Base-by-base conservation (phyloP, 2,888 invertebrate species). In the Dorcus parallelipipedus region DNA sequence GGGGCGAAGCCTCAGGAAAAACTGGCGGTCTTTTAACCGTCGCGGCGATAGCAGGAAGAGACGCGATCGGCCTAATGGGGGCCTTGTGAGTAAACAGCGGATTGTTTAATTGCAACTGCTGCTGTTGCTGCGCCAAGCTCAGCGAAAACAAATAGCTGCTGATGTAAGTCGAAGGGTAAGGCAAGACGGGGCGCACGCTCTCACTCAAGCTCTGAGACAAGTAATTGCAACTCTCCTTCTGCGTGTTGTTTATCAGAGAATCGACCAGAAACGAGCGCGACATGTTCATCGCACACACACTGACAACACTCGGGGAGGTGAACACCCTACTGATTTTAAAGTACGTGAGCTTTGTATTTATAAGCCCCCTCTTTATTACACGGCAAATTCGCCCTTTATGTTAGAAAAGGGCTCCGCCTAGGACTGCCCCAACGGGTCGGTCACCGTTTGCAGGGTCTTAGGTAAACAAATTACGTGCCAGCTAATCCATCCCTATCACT, bases 261-360 rank as follows among this genome's bases (percentile, higher is more conserved):
- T 92, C 92, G 72, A 93, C 90, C 56, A 91, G 77, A 73, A 93
- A 93, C 64, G 91, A 91, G 67, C 90, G 85, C 60, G 91, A 91
- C 90, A 91, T 91, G 69, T 80, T 83, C 65, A 69, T 67, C 53
- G 14, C 9, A 8, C 9, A 53, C 60, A 54, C 48, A 56, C 53
- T 59, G 42, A 33, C 20, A 20, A 20, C 38, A 56, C 49, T 51
- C 54, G 57, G 53, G 60, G 62, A 60, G 41, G 43, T 48, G 52
- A 54, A 42, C 56, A 64, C 63, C 61, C 60, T 61, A 61, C 63
- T 62, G 64, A 61, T 61, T 62, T 58, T 58, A 64, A 63, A 61
- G 52, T 23, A 56, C 49, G 54, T 51, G 55, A 61, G 58, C 62
- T 66, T 64, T 57, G 62, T 62, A 65, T 72, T 64, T 73, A 73